Conservation (phyloP, 2,113 vertebrate species). For the Galeopterus variegatus region DNA sequence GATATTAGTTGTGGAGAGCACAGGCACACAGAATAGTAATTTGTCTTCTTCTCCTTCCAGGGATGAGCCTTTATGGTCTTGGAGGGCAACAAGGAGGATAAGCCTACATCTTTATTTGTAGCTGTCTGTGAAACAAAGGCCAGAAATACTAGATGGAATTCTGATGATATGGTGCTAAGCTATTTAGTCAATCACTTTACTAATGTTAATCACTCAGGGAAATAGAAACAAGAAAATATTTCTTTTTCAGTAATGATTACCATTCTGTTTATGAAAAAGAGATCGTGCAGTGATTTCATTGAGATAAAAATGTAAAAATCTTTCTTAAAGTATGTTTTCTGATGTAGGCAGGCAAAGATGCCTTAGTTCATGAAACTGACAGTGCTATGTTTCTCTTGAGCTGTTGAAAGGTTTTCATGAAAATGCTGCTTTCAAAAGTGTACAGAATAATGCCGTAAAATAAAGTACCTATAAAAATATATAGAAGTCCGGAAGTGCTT, state of each 20-base stretch:
- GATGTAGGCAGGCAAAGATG: neutral
- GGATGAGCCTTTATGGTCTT: neutral
- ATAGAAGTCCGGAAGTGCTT: neutral
- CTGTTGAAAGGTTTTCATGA: neutral
- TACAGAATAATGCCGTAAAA: neutral
- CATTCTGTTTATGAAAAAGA: neutral
- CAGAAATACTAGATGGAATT: neutral
- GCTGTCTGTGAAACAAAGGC: neutral
- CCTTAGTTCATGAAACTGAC: neutral
- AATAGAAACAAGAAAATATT: neutral
- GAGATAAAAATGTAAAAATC: neutral
- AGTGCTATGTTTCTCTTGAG: neutral
- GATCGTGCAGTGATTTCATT: neutral
- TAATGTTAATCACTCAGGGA: neutral
- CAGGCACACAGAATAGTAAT: neutral
- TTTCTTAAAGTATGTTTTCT: neutral
- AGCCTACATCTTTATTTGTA: neutral
- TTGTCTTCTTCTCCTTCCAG: neutral
- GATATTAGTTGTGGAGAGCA: slow-evolving; percentile 13
- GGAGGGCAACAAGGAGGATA: neutral
- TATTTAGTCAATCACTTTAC: neutral
- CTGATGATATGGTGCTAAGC: neutral
- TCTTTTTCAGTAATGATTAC: neutral
- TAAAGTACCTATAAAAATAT: neutral
- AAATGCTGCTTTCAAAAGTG: neutral